These are phyloP conservation scores for Odontomachus brunneus DNA, from an alignment of 1,140 invertebrate genomes.

Conservation along the genomic window DNA sequence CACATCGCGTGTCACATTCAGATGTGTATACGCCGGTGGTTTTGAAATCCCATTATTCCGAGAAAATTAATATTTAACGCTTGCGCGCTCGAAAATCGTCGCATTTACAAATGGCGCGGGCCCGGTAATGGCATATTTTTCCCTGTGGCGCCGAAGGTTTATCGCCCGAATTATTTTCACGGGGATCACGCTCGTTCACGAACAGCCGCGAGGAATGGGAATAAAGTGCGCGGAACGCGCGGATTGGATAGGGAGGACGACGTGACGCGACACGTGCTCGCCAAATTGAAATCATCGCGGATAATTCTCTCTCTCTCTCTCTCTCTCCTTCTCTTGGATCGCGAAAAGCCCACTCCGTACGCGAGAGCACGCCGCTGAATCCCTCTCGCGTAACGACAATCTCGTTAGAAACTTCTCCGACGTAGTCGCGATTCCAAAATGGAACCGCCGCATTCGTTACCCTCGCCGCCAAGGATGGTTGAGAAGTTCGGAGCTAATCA, in stretches of 20 bases:
- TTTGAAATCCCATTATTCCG: constrained; percentile 62
- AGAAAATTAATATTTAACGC: constrained; percentile 63
- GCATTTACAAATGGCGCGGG: constrained; percentile 56
- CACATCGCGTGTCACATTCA: constrained; percentile 58
- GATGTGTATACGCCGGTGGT: constrained; percentile 46
- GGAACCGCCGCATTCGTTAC: constrained; percentile 28
- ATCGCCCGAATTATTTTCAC: constrained; percentile 59
- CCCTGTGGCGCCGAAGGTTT: constrained; percentile 30
- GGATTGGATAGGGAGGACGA: not conserved
- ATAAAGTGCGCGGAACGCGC: constrained; percentile 29
- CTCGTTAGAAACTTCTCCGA: constrained; percentile 36
- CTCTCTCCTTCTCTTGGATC: too few relatives aligned
- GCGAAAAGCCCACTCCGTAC: too few relatives aligned
- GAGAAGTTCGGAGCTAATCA: constrained; percentile 48
- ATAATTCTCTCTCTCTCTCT: not conserved
- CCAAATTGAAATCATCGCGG: constrained; percentile 38
- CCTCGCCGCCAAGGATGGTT: not conserved
- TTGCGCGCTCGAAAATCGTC: constrained; percentile 55
- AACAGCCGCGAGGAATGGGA: constrained; percentile 46
- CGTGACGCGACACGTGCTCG: not conserved
- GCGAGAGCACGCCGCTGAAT: not conserved
- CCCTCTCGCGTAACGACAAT: constrained; percentile 14
- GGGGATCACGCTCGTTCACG: not conserved
- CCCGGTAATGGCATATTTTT: constrained; percentile 61
- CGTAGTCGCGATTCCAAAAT: constrained; percentile 10